Conservation (phyloP, 2,888 invertebrate species). For the Parnassius apollo region DNA sequence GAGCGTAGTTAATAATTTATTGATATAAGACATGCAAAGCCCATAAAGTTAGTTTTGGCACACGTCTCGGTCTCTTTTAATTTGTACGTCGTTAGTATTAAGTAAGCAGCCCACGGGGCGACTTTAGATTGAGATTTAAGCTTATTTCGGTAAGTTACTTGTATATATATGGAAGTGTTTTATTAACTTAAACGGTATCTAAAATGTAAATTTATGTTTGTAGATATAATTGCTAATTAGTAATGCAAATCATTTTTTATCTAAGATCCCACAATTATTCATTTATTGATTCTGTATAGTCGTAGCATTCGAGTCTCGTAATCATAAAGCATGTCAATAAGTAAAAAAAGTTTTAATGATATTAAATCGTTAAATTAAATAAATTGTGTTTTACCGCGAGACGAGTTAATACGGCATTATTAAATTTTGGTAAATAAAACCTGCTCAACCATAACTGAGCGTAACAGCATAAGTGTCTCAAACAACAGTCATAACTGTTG, state of each 20-base stretch:
- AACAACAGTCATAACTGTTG: conserved; percentile 75
- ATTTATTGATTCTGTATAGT: conserved; percentile 14
- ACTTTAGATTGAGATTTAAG: conserved; percentile 69
- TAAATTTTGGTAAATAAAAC: conserved; percentile 63
- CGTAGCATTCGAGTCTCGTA: conserved; percentile 15
- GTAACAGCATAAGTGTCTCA: conserved; percentile 73
- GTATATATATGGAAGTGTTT: conserved; percentile 48
- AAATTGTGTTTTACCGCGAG: conserved; percentile 50
- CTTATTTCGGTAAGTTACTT: conserved; percentile 43
- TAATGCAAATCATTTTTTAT: conserved; percentile 21
- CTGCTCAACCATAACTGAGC: conserved; percentile 53
- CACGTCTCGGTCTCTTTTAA: conserved; percentile 77
- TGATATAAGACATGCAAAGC: conserved; percentile 80
- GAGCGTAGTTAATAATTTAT: conserved; percentile 80
- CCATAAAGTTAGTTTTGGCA: conserved; percentile 80
- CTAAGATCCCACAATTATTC: conserved; percentile 16
- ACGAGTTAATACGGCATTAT: conserved; percentile 64
- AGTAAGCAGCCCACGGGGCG: conserved; percentile 48
- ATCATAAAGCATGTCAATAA: conserved; percentile 10
- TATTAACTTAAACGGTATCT: conserved; percentile 43
- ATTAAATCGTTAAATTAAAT: conserved; percentile 29
- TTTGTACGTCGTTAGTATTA: conserved; percentile 78
- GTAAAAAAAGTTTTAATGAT: conserved; percentile 9
- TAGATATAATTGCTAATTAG: conserved; percentile 11
- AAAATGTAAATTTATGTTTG: conserved; percentile 44